Evolutionary conservation across 2,113 vertebrate species (phyloP).

Genomic region (Mus pahari): DNA sequence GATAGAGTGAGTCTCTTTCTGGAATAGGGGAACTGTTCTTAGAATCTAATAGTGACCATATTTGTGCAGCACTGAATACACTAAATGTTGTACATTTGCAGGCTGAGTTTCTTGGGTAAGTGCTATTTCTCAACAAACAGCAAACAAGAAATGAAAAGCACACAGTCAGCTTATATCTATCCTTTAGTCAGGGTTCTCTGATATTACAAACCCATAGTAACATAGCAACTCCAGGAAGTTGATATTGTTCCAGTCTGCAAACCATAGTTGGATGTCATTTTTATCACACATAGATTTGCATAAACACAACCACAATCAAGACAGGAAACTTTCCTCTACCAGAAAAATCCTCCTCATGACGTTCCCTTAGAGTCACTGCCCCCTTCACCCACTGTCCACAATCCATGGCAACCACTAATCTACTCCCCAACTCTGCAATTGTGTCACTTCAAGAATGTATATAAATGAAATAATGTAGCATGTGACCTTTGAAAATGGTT

Average conservation of each 20-base stretch:
- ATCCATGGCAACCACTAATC: neutral
- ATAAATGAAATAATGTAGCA: neutral
- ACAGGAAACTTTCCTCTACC: neutral
- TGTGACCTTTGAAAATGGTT: slow-evolving; percentile 13
- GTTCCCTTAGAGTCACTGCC: neutral
- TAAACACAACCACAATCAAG: neutral
- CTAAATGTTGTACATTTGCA: neutral
- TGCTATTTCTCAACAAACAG: neutral
- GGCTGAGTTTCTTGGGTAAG: neutral
- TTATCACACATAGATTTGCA: neutral
- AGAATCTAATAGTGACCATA: neutral
- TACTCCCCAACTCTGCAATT: neutral
- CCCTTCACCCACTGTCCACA: neutral
- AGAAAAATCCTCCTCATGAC: neutral
- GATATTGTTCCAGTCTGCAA: neutral
- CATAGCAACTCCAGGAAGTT: neutral
- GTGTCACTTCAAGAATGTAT: slow-evolving; percentile 51
- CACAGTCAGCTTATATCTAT: neutral
- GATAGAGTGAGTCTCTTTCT: slow-evolving; percentile 2
- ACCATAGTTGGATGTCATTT: neutral
- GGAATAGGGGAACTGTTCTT: neutral
- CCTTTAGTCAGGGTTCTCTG: neutral
- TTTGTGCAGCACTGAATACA: neutral
- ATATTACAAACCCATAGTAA: slow-evolving; percentile 8
- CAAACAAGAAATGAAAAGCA: neutral